These are phyloP conservation scores for Hetaerina titia DNA, from an alignment of 2,888 invertebrate species.

Conservation along the genomic window DNA sequence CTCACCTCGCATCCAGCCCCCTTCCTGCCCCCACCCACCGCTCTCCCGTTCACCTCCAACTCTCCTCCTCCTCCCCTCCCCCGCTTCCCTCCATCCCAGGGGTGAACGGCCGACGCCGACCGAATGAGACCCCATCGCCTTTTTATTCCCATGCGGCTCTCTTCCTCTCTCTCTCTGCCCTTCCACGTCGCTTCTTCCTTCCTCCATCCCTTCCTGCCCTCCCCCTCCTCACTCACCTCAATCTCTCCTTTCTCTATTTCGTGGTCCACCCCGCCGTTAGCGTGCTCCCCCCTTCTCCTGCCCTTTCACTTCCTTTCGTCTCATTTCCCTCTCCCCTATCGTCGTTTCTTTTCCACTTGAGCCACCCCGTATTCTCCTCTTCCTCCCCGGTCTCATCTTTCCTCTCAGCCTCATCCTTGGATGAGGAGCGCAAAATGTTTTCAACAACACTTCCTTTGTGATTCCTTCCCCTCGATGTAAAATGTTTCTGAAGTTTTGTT, in stretches of 20 bases:
- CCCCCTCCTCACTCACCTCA: slow-evolving; percentile 65
- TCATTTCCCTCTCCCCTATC: slow-evolving; percentile 67
- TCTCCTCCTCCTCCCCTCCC: slow-evolving; percentile 68
- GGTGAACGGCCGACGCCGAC: slow-evolving; percentile 62
- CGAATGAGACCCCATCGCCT: slow-evolving; percentile 72
- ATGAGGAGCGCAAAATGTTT: slow-evolving; percentile 26
- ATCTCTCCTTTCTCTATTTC: slow-evolving; percentile 30
- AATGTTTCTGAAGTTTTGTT: not conserved
- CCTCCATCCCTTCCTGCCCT: slow-evolving; percentile 34
- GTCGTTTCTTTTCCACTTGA: not conserved
- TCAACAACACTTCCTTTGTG: not conserved
- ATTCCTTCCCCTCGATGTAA: not conserved
- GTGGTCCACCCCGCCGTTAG: slow-evolving; percentile 68
- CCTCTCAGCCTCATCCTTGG: slow-evolving; percentile 45
- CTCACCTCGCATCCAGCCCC: slow-evolving; percentile 57
- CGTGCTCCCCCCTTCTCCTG: slow-evolving; percentile 68
- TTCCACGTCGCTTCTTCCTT: slow-evolving; percentile 70
- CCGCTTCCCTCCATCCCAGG: slow-evolving; percentile 12
- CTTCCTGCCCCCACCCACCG: slow-evolving; percentile 3
- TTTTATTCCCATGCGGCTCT: slow-evolving; percentile 69
- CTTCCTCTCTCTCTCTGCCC: slow-evolving; percentile 61
- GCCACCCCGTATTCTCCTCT: not conserved
- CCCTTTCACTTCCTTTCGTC: slow-evolving; percentile 69
- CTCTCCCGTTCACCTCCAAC: not conserved
- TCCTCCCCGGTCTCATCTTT: not conserved